Evolutionary conservation across 2,113 vertebrate genomes (phyloP).

Genomic region (Pongo pygmaeus): DNA sequence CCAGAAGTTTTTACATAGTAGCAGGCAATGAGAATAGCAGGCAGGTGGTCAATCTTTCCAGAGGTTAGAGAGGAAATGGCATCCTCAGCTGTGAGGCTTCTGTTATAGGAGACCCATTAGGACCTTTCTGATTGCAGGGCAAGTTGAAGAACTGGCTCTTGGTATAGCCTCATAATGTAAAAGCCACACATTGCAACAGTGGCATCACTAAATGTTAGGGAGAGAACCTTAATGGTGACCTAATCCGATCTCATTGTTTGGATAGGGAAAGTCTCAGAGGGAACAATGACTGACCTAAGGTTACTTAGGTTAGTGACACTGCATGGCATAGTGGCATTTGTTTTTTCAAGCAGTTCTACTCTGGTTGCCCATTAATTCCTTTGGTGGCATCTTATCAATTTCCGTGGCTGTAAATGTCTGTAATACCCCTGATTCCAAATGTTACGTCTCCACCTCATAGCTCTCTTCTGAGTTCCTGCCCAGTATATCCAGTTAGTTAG

Average conservation of each 20-base stretch:
- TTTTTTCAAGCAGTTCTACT: not conserved
- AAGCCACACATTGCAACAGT: not conserved
- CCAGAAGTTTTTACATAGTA: not conserved
- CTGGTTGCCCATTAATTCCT: not conserved
- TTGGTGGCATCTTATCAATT: not conserved
- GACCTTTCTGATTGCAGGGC: not conserved
- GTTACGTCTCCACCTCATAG: not conserved
- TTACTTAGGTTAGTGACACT: not conserved
- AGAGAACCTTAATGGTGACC: not conserved
- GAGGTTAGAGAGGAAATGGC: not conserved
- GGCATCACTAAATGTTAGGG: not conserved
- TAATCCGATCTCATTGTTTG: not conserved
- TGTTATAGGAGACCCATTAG: not conserved
- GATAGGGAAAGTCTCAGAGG: not conserved
- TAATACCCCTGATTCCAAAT: not conserved
- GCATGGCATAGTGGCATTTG: not conserved
- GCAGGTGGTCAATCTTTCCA: not conserved
- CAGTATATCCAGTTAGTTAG: not conserved
- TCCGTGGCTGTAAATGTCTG: not conserved
- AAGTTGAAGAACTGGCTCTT: not conserved
- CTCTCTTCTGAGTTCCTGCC: not conserved
- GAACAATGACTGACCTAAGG: not conserved
- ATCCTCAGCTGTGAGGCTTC: not conserved
- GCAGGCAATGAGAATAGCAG: not conserved
- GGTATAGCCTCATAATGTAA: not conserved